Evolutionary conservation across 2,797 vertebrate species (phyloP).

Genomic region (Rachycentron canadum): DNA sequence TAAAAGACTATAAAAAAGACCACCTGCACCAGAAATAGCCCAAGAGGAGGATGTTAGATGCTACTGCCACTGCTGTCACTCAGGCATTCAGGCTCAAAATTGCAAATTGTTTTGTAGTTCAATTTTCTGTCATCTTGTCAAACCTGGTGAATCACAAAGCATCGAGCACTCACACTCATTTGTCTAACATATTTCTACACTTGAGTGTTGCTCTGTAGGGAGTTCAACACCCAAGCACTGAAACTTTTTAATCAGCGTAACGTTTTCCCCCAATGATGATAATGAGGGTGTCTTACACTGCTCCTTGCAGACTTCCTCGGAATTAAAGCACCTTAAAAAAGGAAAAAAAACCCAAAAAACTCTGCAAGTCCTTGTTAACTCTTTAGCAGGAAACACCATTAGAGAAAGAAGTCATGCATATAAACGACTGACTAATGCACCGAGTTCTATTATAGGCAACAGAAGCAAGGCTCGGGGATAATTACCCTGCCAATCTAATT

Average conservation of each 20-base stretch:
- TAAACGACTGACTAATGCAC: conserved; percentile 32
- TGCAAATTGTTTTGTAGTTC: neutral
- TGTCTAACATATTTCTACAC: neutral
- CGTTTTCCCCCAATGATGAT: conserved; percentile 39
- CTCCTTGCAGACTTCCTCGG: neutral
- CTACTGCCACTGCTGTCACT: neutral
- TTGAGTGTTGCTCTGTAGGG: neutral
- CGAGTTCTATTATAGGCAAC: conserved; percentile 24
- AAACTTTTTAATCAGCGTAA: conserved; percentile 40
- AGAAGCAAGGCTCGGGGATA: conserved; percentile 15
- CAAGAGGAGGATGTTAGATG: neutral
- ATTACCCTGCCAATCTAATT: conserved; percentile 46
- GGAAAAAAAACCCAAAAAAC: conserved; percentile 3
- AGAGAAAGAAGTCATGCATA: conserved; percentile 31
- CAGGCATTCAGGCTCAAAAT: conserved; percentile 8
- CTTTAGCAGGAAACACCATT: conserved; percentile 20
- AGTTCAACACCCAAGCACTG: neutral
- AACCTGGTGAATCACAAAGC: conserved; percentile 10
- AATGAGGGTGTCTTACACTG: conserved; percentile 4
- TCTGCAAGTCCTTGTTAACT: conserved; percentile 19
- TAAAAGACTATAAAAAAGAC: conserved; percentile 14
- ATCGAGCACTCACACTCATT: neutral
- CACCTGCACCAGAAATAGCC: conserved; percentile 18
- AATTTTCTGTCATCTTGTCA: conserved; percentile 9
- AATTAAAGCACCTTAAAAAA: conserved; percentile 12